A percentile compares a stretch with the other conserved stretches of the same genome.
Conservation (phyloP, 2,888 invertebrate species). For the Plutella xylostella region DNA sequence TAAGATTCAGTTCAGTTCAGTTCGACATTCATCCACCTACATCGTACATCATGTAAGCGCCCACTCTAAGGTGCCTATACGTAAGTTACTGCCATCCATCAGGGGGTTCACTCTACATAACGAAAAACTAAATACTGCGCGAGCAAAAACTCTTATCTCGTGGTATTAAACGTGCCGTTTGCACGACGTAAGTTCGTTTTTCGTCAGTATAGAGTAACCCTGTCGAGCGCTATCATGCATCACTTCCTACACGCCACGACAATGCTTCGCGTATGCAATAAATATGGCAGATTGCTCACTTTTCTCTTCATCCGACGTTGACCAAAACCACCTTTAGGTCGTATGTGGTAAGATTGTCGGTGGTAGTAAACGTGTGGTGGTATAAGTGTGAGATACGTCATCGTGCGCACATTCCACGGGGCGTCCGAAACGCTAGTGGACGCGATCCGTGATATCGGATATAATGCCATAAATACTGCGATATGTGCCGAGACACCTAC, state of each 20-base stretch:
- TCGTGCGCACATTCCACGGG: conserved; percentile 21
- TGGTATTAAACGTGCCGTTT: too few relatives aligned
- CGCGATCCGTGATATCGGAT: conserved; percentile 36
- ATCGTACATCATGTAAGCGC: too few relatives aligned
- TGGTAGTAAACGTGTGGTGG: not conserved
- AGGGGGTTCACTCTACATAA: too few relatives aligned
- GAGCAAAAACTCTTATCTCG: too few relatives aligned
- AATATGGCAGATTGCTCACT: not conserved
- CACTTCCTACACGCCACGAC: conserved; percentile 38
- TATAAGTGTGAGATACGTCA: conserved; percentile 46
- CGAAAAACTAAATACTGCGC: too few relatives aligned
- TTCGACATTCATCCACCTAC: too few relatives aligned
- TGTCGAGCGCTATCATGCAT: conserved; percentile 34
- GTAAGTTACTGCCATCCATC: conserved; percentile 34
- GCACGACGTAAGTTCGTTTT: too few relatives aligned
- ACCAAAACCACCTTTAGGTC: not conserved
- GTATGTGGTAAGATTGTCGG: not conserved
- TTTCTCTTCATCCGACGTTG: not conserved
- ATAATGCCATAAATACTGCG: conserved; percentile 49
- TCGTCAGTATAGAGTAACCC: too few relatives aligned
- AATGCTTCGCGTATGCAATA: conserved; percentile 7
- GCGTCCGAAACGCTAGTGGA: conserved; percentile 17
- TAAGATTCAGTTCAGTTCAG: too few relatives aligned
- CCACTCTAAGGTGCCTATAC: conserved; percentile 29
- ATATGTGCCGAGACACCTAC: conserved; percentile 46